Conservation (phyloP, 2,888 invertebrate genomes). For the Catocala fraxini region DNA sequence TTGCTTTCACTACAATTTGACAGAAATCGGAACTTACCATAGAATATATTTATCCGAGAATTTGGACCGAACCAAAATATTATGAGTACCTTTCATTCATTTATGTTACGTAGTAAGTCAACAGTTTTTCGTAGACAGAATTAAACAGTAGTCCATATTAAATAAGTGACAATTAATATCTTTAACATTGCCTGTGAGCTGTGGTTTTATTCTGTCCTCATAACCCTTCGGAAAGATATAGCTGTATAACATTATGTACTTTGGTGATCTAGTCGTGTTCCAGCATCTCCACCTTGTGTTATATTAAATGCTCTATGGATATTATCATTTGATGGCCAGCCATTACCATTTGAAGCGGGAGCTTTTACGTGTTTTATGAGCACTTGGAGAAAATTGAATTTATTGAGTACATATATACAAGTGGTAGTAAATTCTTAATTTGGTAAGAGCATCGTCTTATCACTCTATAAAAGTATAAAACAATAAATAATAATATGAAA, state of each 20-base stretch:
- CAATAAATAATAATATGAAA: neutral
- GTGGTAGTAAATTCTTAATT: conserved; percentile 28
- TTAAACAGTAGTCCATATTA: too few relatives aligned
- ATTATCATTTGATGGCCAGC: conserved; percentile 1
- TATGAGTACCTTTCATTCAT: too few relatives aligned
- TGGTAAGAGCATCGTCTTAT: conserved; percentile 25
- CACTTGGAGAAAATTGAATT: conserved; percentile 45
- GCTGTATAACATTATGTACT: neutral
- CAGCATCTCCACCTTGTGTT: neutral
- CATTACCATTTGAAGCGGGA: conserved; percentile 1
- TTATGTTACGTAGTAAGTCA: too few relatives aligned
- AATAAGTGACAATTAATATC: too few relatives aligned
- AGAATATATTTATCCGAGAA: too few relatives aligned
- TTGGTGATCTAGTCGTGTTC: neutral
- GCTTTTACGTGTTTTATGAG: conserved; percentile 13
- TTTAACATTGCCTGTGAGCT: too few relatives aligned
- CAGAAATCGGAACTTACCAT: too few relatives aligned
- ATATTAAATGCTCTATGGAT: neutral
- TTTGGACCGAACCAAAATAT: too few relatives aligned
- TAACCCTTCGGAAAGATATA: too few relatives aligned
- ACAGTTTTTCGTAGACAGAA: too few relatives aligned
- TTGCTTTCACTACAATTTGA: too few relatives aligned
- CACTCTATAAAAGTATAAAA: neutral
- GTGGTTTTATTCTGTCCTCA: too few relatives aligned
- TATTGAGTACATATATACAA: conserved; percentile 28